Base-by-base conservation (phyloP, 2,113 vertebrate species). In the Alligator sinensis region DNA sequence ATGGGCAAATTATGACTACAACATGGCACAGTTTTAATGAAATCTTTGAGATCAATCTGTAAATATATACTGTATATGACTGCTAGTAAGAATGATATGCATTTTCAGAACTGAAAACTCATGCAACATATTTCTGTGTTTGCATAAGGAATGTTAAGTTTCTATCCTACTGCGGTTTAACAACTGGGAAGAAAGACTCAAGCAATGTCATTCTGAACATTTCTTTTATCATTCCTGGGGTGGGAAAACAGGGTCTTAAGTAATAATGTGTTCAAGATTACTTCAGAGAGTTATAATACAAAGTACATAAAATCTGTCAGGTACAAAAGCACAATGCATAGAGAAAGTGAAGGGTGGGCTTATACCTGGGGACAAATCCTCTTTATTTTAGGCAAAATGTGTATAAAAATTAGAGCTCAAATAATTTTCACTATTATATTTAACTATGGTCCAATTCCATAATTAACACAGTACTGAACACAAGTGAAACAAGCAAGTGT, bases 1-100 rank as follows among this genome's bases (percentile, higher is more conserved):
- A 98, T 98, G 98, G 98, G 96, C 92, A 98, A 99, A 99, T 98
- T 98, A 98, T 97, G 97, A 99, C 97, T 98, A 98, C 95, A 96
- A 96, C 92, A 97, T 97, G 97, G 97, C 98, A 97, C 96, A 99
- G 96, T 97, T 98, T 98, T 98, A 98, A 98, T 97, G 97, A 98
- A 99, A 98, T 98, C 98, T 99, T 99, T 98, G 98, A 98, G 98
- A 98, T 98, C 98, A 98, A 98, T 97, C 96, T 99, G 98, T 99
- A 99, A 99, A 99, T 99, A 99, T 98, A 98, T 98, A 97, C 98
- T 99, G 99, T 99, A 99, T 98, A 99, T 99, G 99, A 99, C 98
- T 99, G 98, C 99, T 99, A 98, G 97, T 98, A 99, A 98, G 98
- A 99, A 98, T 98, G 98, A 99, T 98, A 99, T 99, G 98, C 99